A percentile compares a stretch with the other conserved stretches of the same genome.
phyloP scores from a whole-genome alignment of 1,140 invertebrate species.

The Danaus plexippus region DNA sequence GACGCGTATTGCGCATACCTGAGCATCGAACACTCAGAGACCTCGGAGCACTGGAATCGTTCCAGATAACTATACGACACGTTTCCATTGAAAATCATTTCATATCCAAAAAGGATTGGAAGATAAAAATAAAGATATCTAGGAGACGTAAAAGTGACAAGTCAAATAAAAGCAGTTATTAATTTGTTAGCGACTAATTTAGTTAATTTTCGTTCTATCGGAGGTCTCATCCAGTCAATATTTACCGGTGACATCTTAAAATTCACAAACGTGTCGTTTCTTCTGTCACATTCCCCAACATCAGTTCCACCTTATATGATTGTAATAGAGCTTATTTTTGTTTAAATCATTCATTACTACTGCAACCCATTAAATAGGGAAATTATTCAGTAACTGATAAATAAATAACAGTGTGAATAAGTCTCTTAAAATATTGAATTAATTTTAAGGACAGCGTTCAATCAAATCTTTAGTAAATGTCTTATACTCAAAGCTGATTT shows the following conservation, averaged over 20 bases:
- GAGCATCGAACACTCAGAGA: slow-evolving; percentile 4
- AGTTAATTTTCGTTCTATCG: too few species aligned
- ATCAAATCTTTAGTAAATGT: too few species aligned
- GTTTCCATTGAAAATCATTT: not conserved
- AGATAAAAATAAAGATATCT: too few species aligned
- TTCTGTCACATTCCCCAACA: too few species aligned
- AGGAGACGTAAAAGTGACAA: too few species aligned
- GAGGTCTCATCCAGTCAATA: slow-evolving; percentile 9
- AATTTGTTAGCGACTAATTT: too few species aligned
- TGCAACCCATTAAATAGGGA: slow-evolving; percentile 14
- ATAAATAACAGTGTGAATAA: too few species aligned
- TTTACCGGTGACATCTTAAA: slow-evolving; percentile 15
- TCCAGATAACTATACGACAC: not conserved
- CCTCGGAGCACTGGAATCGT: not conserved
- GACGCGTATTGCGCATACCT: slow-evolving; percentile 18
- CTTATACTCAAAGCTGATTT: too few species aligned
- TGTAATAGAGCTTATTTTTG: slow-evolving; percentile 11
- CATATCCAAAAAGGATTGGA: too few species aligned
- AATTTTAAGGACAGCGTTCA: too few species aligned
- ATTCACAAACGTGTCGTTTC: slow-evolving; percentile 16
- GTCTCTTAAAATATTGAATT: too few species aligned
- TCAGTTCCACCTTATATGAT: not conserved
- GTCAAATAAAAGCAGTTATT: too few species aligned
- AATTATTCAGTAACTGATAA: slow-evolving; percentile 4
- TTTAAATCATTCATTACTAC: not conserved